Conservation (phyloP, 2,797 vertebrate species). For the Lagodon rhomboides region DNA sequence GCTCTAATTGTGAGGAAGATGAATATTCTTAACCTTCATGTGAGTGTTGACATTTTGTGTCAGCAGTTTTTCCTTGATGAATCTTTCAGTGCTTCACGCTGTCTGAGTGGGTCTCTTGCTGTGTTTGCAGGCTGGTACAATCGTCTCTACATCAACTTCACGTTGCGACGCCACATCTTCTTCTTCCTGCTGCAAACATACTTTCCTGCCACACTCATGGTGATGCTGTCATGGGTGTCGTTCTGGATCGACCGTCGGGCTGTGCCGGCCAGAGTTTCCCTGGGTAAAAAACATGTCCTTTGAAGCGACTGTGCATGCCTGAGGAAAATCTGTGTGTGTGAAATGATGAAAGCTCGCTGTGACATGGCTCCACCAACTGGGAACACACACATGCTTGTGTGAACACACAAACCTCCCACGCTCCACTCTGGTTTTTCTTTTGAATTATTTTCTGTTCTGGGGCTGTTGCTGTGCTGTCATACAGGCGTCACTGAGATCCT, state of each 20-base stretch:
- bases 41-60: neutral
- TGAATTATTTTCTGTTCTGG: conserved; percentile 55
- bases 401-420: conserved; percentile 41
- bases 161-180: conserved; percentile 94
- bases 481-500: conserved; percentile 9
- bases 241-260: conserved; percentile 98
- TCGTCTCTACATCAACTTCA: conserved; percentile 97
- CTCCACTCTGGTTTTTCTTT: conserved; percentile 24
- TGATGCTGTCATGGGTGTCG: conserved; percentile 98
- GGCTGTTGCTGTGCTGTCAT: conserved; percentile 33
- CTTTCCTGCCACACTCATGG: conserved; percentile 95
- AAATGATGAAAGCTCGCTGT: conserved; percentile 55
- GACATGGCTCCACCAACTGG: conserved; percentile 34
- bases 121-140: conserved; percentile 94
- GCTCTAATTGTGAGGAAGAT: too few species aligned
- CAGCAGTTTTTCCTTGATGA: neutral
- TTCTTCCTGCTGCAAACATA: conserved; percentile 98
- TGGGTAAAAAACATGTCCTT: conserved; percentile 86
- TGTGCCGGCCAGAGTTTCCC: conserved; percentile 94
- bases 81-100: neutral
- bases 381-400: conserved; percentile 38
- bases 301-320: conserved; percentile 36
- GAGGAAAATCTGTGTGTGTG: conserved; percentile 42
- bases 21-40: too few species aligned
- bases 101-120: conserved; percentile 6